A percentile compares a stretch with the other conserved stretches of the same genome.
Conservation (phyloP, 2,888 invertebrate species). For the Hybos culiciformis region DNA sequence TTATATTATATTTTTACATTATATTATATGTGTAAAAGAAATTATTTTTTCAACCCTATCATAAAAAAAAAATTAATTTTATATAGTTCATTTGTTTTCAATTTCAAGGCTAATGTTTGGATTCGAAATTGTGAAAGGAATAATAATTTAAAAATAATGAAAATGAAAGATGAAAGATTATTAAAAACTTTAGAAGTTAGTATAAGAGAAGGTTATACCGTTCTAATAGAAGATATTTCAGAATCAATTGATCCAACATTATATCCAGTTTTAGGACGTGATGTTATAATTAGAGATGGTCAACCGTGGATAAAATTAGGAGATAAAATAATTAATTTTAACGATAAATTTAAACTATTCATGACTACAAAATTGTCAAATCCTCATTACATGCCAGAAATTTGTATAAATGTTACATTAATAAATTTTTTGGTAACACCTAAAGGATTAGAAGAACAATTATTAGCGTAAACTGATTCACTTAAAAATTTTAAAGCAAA, state of each 20-base stretch:
- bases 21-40: not conserved
- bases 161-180: slow-evolving; percentile 62
- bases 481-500: no score
- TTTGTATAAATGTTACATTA: no score
- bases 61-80: not conserved
- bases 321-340: slow-evolving; percentile 82
- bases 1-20: not conserved
- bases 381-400: no score
- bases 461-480: no score
- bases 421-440: no score
- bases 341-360: slow-evolving; percentile 70
- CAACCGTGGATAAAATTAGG: slow-evolving; percentile 70
- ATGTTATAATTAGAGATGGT: slow-evolving; percentile 60
- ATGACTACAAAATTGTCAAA: no score
- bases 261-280: slow-evolving; percentile 66
- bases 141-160: slow-evolving; percentile 60
- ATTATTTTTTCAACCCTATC: not conserved
- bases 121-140: slow-evolving; percentile 73
- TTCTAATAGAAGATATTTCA: slow-evolving; percentile 77
- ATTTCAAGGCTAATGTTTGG: slow-evolving; percentile 70
- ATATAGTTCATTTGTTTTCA: slow-evolving; percentile 5
- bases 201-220: slow-evolving; percentile 71
- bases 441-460: no score
- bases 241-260: slow-evolving; percentile 80
- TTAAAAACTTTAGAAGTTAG: slow-evolving; percentile 61